Base-by-base conservation (phyloP, 1,140 invertebrate species). In the Elysia chlorotica region DNA sequence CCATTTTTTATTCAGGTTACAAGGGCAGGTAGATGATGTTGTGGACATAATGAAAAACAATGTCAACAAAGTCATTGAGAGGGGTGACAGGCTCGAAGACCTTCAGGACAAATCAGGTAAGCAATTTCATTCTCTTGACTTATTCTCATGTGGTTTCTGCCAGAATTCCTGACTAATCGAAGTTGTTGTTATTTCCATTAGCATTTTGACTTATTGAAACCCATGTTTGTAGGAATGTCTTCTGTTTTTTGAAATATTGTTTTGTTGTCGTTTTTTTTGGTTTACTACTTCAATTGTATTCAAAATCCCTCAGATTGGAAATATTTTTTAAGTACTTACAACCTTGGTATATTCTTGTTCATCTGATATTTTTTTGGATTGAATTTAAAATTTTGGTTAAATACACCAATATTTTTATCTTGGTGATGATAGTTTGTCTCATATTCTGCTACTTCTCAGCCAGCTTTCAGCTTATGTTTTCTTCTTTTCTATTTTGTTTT, bases 31-130 rank as follows among this genome's bases (percentile, higher is more conserved):
- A 31, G 87, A 89, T 38, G 89, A 90, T 70, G 90, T 90, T 19
- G 88, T 90, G 0, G 88, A 89, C 66, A 88, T 89, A 5, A 91
- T 91, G 90, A 87, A 89, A 5, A 85, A 88, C 36, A 91, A 91
- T 82, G 89, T 91, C 0, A 85, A 87, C 66, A 89, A 88, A 76
- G 86, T 91, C 2, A 82, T 91, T 73, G 90, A 91, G 54, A 79
- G 90, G 53, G 90, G 90, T 23, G 90, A 91, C 14, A 86, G 85
- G 63, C 74, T 91, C 36, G 90, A 91, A 66, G 88, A 90, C 69
- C 81, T 91, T 2, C 89, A 90, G 77, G 83, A 88, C 65, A 88
- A 88, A 23, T 91, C 90, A 74, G 89, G 83, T 85, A 2, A 71
- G 23, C 63, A 25, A 19, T 72, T 38, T 33, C n/a, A n/a, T n/a